A percentile compares a stretch with the other conserved stretches of the same genome.
Conservation (phyloP, 2,888 invertebrate species). For the Nysson spinosus region DNA sequence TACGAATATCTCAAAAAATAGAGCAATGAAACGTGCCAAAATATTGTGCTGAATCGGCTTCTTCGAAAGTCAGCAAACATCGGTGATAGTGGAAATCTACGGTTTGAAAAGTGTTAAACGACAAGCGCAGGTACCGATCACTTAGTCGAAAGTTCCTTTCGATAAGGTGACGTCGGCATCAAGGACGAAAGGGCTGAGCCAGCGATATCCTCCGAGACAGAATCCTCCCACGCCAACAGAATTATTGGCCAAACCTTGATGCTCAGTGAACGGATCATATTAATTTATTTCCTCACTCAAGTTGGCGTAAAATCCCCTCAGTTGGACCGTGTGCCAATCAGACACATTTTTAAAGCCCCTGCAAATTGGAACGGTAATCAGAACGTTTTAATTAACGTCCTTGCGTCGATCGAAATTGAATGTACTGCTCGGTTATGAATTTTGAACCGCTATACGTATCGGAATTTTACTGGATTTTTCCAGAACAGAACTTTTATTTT, state of each 20-base stretch:
- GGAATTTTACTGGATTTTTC: no score
- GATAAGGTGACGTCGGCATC: slow-evolving; percentile 22
- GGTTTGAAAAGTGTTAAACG: slow-evolving; percentile 35
- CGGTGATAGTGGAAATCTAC: slow-evolving; percentile 6
- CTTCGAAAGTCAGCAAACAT: slow-evolving; percentile 7
- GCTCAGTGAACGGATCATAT: neutral
- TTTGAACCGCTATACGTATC: no score
- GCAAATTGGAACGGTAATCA: no score
- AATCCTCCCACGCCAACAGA: neutral
- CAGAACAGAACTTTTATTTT: no score
- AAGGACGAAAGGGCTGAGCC: slow-evolving; percentile 42
- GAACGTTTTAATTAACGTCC: no score
- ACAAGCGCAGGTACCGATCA: slow-evolving; percentile 12
- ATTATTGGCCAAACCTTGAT: neutral
- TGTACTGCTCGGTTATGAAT: no score
- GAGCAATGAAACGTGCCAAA: slow-evolving; percentile 11
- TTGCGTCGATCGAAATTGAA: no score
- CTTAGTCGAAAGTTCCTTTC: neutral
- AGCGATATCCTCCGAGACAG: slow-evolving; percentile 28
- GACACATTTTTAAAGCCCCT: no score
- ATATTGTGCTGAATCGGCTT: slow-evolving; percentile 30
- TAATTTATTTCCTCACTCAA: no score
- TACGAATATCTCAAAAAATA: no score
- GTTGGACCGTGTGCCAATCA: no score
- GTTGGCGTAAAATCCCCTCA: no score